Conservation (phyloP, 1,140 invertebrate species). For the Himalopsyche phryganea region DNA sequence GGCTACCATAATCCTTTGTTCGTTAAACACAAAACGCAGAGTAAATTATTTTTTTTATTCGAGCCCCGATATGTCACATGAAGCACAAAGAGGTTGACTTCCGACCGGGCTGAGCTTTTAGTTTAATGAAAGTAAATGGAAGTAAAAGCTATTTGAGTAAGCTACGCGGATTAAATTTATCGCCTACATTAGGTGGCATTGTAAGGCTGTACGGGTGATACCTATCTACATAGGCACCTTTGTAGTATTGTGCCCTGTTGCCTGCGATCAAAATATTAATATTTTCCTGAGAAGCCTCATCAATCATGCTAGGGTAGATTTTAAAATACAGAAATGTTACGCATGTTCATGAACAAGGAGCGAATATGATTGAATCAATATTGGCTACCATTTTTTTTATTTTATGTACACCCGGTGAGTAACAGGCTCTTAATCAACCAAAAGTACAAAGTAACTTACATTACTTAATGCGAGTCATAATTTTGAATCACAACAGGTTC, state of each 20-base stretch:
- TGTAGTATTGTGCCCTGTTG: neutral
- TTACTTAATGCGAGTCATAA: too few relatives aligned
- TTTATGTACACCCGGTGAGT: too few relatives aligned
- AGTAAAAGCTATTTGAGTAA: slow-evolving; percentile 27
- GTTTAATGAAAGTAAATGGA: slow-evolving; percentile 33
- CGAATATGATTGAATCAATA: too few relatives aligned
- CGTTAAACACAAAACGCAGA: neutral
- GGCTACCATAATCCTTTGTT: neutral
- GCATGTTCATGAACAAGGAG: too few relatives aligned
- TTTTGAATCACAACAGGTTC: too few relatives aligned
- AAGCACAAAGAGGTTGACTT: neutral
- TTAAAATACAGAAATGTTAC: too few relatives aligned
- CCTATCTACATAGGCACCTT: neutral
- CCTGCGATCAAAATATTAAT: neutral
- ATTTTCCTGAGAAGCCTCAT: too few relatives aligned
- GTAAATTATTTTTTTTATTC: neutral
- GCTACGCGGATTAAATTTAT: slow-evolving; percentile 32
- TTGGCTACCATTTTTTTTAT: too few relatives aligned
- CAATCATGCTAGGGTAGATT: too few relatives aligned
- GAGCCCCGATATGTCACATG: slow-evolving; percentile 8
- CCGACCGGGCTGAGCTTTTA: slow-evolving; percentile 20
- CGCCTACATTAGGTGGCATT: slow-evolving; percentile 24
- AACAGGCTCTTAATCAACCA: too few relatives aligned
- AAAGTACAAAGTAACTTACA: too few relatives aligned
- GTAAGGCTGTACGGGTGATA: neutral